Base-by-base conservation (phyloP, 2,888 invertebrate genomes). In the Sarcophaga rosellei region DNA sequence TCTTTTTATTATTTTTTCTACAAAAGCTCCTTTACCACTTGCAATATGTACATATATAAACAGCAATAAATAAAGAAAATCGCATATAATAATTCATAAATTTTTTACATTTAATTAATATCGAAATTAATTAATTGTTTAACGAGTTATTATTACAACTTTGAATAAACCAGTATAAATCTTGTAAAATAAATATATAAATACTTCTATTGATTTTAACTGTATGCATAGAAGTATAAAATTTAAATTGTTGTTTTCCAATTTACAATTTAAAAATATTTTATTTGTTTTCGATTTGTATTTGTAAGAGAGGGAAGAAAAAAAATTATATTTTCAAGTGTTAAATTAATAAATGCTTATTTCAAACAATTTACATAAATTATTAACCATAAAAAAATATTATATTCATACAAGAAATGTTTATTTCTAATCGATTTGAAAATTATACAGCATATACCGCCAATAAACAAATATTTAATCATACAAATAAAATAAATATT, bases 281-380 rank as follows among this genome's bases (percentile, higher is more conserved):
- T 35, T 35, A 8, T 35, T 35, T 35, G 35, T 35, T 35, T 35
- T 35, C 35, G 8, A 35, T 35, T 35, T 35, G 8, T 35, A 35
- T 35, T 47, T 44, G n/a, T 45, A 47, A 2, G 8, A 15, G 45
- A 47, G n/a, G 65, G 17, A 8, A 74, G 17, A 8, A 8, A 59
- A 21, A 12, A 25, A 23, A 61, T 10, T 17, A 25, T 35, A 25
- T 35, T 35, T 35, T 21, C 69, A 78, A 86, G 84, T 87, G 82
- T 85, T 85, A 84, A 65, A 65, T 85, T 69, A 78, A 87, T 79
- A 76, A 87, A 83, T 83, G 85, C 44, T 62, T 75, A 63, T 81
- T 74, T 57, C 45, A 72, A 72, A 78, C 23, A 63, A 70, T 81
- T 81, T 74, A 59, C 72, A 83, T 85, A 81, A 85, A 81, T 85